A percentile compares a stretch with the other conserved stretches of the same genome.
These are phyloP conservation scores for Cichladusa arquata DNA, from an alignment of 2,113 vertebrate genomes.

Conservation along the genomic window DNA sequence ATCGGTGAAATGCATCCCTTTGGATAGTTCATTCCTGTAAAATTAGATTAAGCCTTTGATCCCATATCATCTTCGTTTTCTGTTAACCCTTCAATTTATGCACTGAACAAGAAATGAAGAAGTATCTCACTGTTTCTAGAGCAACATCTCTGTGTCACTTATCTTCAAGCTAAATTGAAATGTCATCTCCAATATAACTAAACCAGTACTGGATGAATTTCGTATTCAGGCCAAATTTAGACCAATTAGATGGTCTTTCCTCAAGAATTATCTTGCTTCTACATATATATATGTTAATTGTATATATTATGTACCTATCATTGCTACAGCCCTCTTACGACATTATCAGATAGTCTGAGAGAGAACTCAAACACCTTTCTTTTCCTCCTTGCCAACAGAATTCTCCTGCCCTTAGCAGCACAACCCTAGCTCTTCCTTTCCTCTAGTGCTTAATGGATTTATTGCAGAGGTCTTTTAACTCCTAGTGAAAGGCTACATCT, in stretches of 20 bases:
- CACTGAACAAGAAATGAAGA: neutral
- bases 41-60: neutral
- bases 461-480: neutral
- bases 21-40: neutral
- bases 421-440: neutral
- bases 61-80: neutral
- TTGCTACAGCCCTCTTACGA: neutral
- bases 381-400: neutral
- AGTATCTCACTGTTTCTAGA: neutral
- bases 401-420: neutral
- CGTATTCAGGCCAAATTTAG: neutral
- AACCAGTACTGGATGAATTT: neutral
- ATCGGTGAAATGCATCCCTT: neutral
- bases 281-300: neutral
- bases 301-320: neutral
- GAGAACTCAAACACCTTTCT: neutral
- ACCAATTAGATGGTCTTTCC: neutral
- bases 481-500: neutral
- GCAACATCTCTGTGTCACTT: neutral
- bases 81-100: neutral
- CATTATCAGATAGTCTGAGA: neutral
- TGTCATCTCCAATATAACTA: neutral
- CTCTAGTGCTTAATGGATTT: neutral
- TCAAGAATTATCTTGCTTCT: neutral
- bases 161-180: neutral